phyloP scores from a whole-genome alignment of 2,797 vertebrate genomes.

The Crypturellus tataupa region DNA sequence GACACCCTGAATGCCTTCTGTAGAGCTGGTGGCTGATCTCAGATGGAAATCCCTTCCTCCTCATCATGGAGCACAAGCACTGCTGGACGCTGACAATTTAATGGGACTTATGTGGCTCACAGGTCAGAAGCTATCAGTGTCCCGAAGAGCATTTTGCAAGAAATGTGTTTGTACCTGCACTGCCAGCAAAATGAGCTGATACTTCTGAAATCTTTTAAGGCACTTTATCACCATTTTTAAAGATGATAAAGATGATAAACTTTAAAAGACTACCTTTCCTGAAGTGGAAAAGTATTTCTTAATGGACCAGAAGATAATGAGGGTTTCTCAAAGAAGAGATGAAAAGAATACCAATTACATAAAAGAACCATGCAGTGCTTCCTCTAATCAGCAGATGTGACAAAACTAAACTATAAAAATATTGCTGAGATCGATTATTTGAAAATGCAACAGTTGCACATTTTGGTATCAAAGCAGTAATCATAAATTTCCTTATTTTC shows the following conservation, averaged over 20 bases:
- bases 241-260: neutral
- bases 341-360: neutral
- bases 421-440: neutral
- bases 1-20: neutral
- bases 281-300: neutral
- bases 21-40: neutral
- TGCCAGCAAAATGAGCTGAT: neutral
- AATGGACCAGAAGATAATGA: neutral
- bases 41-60: neutral
- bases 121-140: neutral
- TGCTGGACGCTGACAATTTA: neutral
- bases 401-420: neutral
- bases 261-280: neutral
- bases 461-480: neutral
- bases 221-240: neutral
- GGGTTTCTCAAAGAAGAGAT: neutral
- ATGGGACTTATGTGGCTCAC: neutral
- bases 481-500: neutral
- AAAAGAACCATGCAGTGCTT: neutral
- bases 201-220: neutral
- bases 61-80: neutral
- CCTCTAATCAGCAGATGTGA: neutral
- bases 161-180: accelerated
- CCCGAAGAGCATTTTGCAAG: neutral
- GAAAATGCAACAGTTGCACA: neutral